Evolutionary conservation across 2,797 vertebrate species (phyloP).

Genomic region (Paguma larvata): DNA sequence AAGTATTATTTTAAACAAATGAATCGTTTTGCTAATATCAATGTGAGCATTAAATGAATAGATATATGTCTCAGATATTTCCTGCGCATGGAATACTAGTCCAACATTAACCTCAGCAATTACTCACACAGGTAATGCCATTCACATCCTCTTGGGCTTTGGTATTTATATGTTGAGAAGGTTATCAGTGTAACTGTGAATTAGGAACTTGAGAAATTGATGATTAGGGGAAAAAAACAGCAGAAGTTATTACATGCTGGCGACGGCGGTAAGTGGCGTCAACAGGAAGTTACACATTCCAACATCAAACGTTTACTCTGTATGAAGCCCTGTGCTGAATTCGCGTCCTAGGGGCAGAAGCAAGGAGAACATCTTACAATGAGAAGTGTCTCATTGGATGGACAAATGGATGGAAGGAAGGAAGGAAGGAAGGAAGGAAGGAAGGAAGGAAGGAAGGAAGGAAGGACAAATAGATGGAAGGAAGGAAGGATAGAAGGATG

Average conservation of each 20-base stretch:
- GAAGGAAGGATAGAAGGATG: neutral
- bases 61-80: neutral
- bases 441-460: neutral
- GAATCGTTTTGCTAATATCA: neutral
- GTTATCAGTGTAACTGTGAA: neutral
- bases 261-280: neutral
- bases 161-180: neutral
- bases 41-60: neutral
- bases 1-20: slow-evolving; percentile 15
- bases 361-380: neutral
- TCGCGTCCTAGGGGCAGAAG: neutral
- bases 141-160: neutral
- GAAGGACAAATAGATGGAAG: neutral
- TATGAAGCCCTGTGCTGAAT: neutral
- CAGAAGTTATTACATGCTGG: neutral
- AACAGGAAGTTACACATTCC: neutral
- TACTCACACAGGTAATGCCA: neutral
- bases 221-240: neutral
- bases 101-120: neutral
- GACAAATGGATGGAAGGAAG: neutral
- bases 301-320: fast-evolving
- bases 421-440: neutral
- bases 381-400: neutral
- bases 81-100: neutral
- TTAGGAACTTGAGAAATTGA: neutral